Evolutionary conservation across 2,797 vertebrate genomes (phyloP), one percentile per base, ranked within the genome.

Genomic region (Rhinatrema bivittatum): DNA sequence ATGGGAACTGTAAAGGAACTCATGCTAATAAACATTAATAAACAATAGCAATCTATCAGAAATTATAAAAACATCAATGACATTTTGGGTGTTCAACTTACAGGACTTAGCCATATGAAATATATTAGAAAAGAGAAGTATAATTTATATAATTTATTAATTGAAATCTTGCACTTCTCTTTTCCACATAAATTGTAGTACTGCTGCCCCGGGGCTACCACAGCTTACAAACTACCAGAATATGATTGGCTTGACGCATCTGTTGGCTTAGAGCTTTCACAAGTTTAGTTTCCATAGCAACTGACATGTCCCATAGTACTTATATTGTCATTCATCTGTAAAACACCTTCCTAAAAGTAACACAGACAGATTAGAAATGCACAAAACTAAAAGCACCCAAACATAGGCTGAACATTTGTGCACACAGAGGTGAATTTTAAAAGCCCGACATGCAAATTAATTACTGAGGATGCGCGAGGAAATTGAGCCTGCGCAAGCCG

Each of bases 41-140:
- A n/a, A n/a, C n/a, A n/a, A n/a, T n/a, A n/a, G n/a, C n/a, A n/a
- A n/a, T n/a, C n/a, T n/a, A n/a, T n/a, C n/a, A n/a, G n/a, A n/a
- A n/a, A n/a, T n/a, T n/a, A 36, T 50, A 56, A 51, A 53, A 56
- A 34, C 17, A 19, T 16, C 4, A 0, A n/a, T 0, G 39, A 14
- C 47, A 19, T 36, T 6, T 36, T 36, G 6, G 23, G n/a, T 20
- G 23, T 34, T 45, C 36, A 26, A 47, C 40, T 43, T 30, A 36
- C 26, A 11, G 3, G 6, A 33, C 31, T 29, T 14, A 2, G n/a
- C 27, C 22, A 16, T 2, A 11, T 20, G 30, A 27, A 29, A 30
- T 5, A 1, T 31, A 36, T 50, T 20, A 17, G 16, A 15, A 10
- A 12, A 25, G 17, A 25, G 30, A 37, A 8, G 8, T 5, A 3